Evolutionary conservation across 2,113 vertebrate species (phyloP).

Genomic region (Capreolus pygargus): DNA sequence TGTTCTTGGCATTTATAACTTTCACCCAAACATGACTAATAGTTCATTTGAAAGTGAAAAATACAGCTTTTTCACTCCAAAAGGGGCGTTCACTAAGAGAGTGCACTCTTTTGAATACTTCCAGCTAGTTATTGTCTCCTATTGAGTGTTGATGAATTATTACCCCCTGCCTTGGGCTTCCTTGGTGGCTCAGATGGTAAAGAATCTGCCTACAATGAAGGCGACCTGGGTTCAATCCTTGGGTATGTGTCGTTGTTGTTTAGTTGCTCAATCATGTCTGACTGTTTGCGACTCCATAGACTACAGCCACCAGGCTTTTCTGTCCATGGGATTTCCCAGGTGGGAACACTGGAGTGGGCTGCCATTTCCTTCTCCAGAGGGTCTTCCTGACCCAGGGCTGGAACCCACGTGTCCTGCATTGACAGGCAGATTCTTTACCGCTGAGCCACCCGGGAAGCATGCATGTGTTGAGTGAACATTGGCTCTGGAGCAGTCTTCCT

Average conservation of each 20-base stretch:
- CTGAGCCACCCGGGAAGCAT: not conserved
- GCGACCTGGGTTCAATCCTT: not conserved
- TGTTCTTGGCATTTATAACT: not conserved
- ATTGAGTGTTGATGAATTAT: not conserved
- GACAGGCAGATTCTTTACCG: not conserved
- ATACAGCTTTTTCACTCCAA: not conserved
- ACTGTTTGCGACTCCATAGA: not conserved
- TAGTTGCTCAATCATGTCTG: not conserved
- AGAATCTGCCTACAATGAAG: not conserved
- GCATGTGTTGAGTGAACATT: not conserved
- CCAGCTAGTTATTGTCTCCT: conserved; percentile 22
- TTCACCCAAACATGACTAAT: not conserved
- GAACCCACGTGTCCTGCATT: not conserved
- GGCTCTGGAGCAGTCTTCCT: not conserved
- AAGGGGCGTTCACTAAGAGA: not conserved
- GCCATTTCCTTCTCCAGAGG: not conserved
- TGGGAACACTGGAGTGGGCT: not conserved
- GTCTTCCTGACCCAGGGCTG: not conserved
- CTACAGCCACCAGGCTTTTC: not conserved
- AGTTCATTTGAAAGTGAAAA: not conserved
- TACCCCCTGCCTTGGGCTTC: not conserved
- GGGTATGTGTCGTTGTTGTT: not conserved
- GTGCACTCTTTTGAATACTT: conserved; percentile 56
- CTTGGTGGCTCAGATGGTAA: not conserved
- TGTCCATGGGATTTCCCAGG: not conserved